Evolutionary conservation across 2,888 invertebrate genomes (phyloP).

Genomic region (Aplocera efformata): DNA sequence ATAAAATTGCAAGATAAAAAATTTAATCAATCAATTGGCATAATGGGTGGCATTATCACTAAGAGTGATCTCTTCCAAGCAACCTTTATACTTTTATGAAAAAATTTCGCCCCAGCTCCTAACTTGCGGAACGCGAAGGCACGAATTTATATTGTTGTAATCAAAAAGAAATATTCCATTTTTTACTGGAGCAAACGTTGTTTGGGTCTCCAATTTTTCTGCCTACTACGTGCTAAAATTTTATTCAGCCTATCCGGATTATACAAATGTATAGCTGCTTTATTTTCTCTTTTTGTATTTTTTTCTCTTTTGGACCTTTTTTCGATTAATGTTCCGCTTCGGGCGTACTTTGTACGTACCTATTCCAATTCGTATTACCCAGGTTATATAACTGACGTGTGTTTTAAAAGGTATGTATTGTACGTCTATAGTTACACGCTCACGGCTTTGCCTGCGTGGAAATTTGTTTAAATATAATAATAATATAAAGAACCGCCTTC

Average conservation of each 20-base stretch:
- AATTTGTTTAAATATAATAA: no score
- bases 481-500: no score
- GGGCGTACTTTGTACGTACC: slow-evolving; percentile 7
- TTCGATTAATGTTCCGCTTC: slow-evolving; percentile 17
- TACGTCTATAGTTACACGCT: no score
- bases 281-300: slow-evolving; percentile 42
- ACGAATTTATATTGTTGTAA: slow-evolving; percentile 78
- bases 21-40: no score
- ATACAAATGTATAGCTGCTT: slow-evolving; percentile 59
- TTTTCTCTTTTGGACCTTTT: slow-evolving; percentile 18
- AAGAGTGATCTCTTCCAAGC: no score
- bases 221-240: slow-evolving; percentile 75
- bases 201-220: slow-evolving; percentile 58
- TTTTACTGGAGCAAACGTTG: slow-evolving; percentile 66
- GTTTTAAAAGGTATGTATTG: no score
- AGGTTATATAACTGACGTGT: no score
- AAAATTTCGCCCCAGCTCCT: slow-evolving; percentile 23
- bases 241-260: slow-evolving; percentile 74
- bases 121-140: slow-evolving; percentile 45
- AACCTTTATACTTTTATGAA: not conserved
- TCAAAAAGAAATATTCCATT: slow-evolving; percentile 79
- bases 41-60: no score
- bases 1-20: no score
- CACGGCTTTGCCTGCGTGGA: no score
- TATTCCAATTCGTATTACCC: not conserved